Base-by-base conservation (phyloP, 2,888 invertebrate genomes). In the Lathronympha strigana region DNA sequence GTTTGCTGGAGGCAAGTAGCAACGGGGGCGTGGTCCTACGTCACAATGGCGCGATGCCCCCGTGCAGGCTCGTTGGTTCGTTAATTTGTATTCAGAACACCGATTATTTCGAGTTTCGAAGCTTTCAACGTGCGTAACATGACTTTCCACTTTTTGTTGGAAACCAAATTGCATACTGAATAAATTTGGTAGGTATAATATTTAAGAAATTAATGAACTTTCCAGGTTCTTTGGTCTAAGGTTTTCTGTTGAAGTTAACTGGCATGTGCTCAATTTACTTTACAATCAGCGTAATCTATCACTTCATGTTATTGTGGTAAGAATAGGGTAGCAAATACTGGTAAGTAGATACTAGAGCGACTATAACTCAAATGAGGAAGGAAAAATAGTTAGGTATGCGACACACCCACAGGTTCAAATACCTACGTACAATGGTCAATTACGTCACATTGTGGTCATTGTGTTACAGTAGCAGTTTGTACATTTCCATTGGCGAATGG, bases 21-120 rank as follows among this genome's bases (percentile, higher is more conserved):
- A 36, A 47, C 21, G 73, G 73, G 55, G 75, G 75, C 73, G 75
- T 76, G 75, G 73, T 68, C 19, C 69, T 68, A 73, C 74, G 75
- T 75, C 75, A 75, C 36, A 11, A 61, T 61, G 33, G 63, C 68
- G 58, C 60, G 54, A 64, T 63, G 63, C 43, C 33, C 60, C 8
- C 45, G 55, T 43, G 49, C 57, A 53, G 17, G 38, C 57, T 66
- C 50, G 50, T 53, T 53, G 36, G 25, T 53, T 40, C 47, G 54
- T 63, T 63, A 43, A 49, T 53, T 43, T 63, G 60, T 66, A 66
- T 60, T 60, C 53, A 11, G 45, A 58, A 47, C 13, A 43, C 19
- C 19, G 13, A 43, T 21, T 43, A 19, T 43, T 21, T 43, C 11
- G 43, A 43, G 21, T 11, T 38, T 40, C 47, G 38, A 21, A 60